These are phyloP conservation scores for Neolamprologus devosi DNA, from an alignment of 2,113 vertebrate genomes.

Conservation along the genomic window DNA sequence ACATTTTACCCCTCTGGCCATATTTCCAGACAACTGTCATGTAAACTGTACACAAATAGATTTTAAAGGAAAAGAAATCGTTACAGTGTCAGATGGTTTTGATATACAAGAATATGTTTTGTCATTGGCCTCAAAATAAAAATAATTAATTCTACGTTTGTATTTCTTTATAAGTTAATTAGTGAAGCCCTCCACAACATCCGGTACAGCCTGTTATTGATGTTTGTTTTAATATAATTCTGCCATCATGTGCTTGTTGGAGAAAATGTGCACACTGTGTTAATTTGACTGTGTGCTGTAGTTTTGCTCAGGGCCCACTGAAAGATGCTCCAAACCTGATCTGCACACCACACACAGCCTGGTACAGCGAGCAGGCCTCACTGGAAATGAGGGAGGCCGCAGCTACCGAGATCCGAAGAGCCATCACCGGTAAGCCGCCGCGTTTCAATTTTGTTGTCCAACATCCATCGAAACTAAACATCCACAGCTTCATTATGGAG, in stretches of 20 bases:
- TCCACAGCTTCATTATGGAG: not conserved
- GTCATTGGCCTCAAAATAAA: not conserved
- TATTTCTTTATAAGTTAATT: not conserved
- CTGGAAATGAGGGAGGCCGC: conserved; percentile 98
- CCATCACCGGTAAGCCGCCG: conserved; percentile 82
- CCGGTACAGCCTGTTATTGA: not conserved
- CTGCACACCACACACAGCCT: conserved; percentile 94
- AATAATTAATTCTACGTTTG: not conserved
- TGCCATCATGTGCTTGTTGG: not conserved
- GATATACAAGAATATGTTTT: not conserved
- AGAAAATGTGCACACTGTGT: not conserved
- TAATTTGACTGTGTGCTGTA: conserved; percentile 26
- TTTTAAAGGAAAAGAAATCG: not conserved
- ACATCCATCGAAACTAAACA: not conserved
- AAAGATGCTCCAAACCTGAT: conserved; percentile 97
- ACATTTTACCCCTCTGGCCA: not conserved
- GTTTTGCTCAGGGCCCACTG: conserved; percentile 90
- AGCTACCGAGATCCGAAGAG: conserved; percentile 92
- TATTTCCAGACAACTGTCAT: not conserved
- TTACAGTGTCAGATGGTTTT: not conserved
- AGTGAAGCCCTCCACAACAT: not conserved
- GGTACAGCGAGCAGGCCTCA: conserved; percentile 97
- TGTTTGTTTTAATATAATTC: not conserved
- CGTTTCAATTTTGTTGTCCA: not conserved
- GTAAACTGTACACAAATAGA: not conserved